Conservation (phyloP, 1,140 invertebrate genomes). For the Hycleus cichorii region DNA sequence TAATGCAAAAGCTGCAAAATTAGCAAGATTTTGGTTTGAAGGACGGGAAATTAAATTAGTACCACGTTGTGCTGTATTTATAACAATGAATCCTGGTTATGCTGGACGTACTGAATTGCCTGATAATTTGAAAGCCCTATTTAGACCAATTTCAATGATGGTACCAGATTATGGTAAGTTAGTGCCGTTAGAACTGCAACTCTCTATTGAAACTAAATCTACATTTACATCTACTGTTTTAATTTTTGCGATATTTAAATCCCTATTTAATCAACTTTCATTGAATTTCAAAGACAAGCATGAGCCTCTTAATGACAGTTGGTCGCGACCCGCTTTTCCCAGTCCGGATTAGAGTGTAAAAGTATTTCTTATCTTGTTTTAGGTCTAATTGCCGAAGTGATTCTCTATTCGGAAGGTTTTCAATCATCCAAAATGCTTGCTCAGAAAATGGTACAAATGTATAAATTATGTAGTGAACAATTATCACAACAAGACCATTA, state of each 20-base stretch:
- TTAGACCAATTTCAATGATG: slow-evolving; percentile 89
- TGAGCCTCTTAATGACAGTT: too few species aligned
- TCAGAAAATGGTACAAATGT: slow-evolving; percentile 87
- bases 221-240: too few species aligned
- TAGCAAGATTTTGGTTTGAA: slow-evolving; percentile 75
- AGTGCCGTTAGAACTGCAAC: neutral
- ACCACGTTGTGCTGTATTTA: slow-evolving; percentile 79
- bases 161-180: slow-evolving; percentile 76
- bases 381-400: slow-evolving; percentile 87
- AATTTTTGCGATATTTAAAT: too few species aligned
- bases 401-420: slow-evolving; percentile 87
- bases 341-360: too few species aligned
- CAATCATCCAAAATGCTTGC: slow-evolving; percentile 78
- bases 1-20: slow-evolving; percentile 63
- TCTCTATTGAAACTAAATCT: too few species aligned
- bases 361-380: slow-evolving; percentile 20
- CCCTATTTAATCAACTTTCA: too few species aligned
- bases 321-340: too few species aligned
- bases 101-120: slow-evolving; percentile 79
- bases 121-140: slow-evolving; percentile 77
- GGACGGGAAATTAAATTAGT: slow-evolving; percentile 81
- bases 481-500: slow-evolving; percentile 90
- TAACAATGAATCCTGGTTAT: slow-evolving; percentile 87
- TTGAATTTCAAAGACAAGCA: too few species aligned
- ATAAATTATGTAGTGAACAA: slow-evolving; percentile 86